phyloP scores from a whole-genome alignment of 2,113 vertebrate genomes.

The Bubo bubo region DNA sequence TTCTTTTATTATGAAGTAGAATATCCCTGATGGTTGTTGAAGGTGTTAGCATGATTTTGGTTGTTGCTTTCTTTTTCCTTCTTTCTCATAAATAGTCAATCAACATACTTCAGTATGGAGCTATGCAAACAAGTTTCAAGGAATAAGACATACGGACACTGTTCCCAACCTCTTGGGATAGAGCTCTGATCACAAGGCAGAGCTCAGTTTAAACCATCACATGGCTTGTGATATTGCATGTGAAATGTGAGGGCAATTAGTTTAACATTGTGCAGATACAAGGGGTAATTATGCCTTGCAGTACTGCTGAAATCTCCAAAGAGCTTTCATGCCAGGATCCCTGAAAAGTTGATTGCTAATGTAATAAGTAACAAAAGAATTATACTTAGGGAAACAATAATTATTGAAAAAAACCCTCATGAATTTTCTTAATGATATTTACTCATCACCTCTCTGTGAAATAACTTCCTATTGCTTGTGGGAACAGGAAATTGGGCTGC shows the following conservation, averaged over 20 bases:
- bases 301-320: constrained; percentile 17
- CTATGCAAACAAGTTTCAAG: background rate
- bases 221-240: background rate
- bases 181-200: constrained; percentile 8
- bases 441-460: constrained; percentile 18
- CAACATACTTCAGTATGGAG: background rate
- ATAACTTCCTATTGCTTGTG: background rate
- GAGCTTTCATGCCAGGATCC: background rate
- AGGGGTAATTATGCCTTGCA: constrained; percentile 57
- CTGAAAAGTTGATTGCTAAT: constrained; percentile 44
- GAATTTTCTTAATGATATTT: constrained; percentile 24
- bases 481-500: background rate
- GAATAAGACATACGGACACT: background rate
- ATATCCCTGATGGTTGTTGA: background rate
- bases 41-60: background rate
- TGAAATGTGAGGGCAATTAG: constrained; percentile 56
- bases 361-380: constrained; percentile 23
- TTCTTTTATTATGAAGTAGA: background rate
- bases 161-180: background rate
- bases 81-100: background rate
- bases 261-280: constrained; percentile 60
- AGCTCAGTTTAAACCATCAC: constrained; percentile 27
- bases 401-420: background rate
- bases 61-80: background rate
- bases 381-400: constrained; percentile 4